phyloP scores from a whole-genome alignment of 1,140 invertebrate genomes.

The Papilio machaon region DNA sequence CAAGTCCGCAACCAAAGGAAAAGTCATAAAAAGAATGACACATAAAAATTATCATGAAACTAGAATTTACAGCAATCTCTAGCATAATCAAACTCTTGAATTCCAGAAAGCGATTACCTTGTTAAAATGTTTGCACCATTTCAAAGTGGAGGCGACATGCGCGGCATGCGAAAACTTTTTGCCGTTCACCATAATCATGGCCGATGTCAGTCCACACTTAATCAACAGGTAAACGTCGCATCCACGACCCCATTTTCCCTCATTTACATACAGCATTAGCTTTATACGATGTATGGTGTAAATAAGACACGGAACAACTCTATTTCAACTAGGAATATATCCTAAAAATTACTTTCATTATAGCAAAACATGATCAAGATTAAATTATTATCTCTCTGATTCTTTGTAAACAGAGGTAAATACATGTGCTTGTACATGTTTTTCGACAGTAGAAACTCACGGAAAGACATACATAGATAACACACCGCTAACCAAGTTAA shows the following conservation, averaged over 20 bases:
- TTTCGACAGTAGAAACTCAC: too few relatives aligned
- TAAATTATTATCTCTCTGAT: too few relatives aligned
- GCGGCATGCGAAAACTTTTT: slow-evolving; percentile 28
- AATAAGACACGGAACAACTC: neutral
- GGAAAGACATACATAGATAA: too few relatives aligned
- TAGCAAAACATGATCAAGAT: neutral
- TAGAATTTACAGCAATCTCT: slow-evolving; percentile 7
- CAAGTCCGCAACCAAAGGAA: neutral
- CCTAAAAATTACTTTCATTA: neutral
- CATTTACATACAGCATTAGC: slow-evolving; percentile 57
- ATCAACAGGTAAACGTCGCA: slow-evolving; percentile 51
- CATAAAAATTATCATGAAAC: neutral
- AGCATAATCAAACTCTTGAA: neutral
- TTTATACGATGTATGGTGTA: slow-evolving; percentile 44
- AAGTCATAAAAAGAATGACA: neutral
- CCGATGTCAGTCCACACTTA: slow-evolving; percentile 42
- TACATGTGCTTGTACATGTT: too few relatives aligned
- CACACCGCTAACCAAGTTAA: too few relatives aligned
- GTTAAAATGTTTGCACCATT: slow-evolving; percentile 34
- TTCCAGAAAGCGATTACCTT: slow-evolving; percentile 26
- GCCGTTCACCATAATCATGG: slow-evolving; percentile 22
- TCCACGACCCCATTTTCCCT: slow-evolving; percentile 56
- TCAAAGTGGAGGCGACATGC: slow-evolving; percentile 27
- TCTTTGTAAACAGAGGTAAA: too few relatives aligned
- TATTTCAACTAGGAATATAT: neutral